Conservation (phyloP, 2,888 invertebrate genomes). For the Cephonodes hylas region DNA sequence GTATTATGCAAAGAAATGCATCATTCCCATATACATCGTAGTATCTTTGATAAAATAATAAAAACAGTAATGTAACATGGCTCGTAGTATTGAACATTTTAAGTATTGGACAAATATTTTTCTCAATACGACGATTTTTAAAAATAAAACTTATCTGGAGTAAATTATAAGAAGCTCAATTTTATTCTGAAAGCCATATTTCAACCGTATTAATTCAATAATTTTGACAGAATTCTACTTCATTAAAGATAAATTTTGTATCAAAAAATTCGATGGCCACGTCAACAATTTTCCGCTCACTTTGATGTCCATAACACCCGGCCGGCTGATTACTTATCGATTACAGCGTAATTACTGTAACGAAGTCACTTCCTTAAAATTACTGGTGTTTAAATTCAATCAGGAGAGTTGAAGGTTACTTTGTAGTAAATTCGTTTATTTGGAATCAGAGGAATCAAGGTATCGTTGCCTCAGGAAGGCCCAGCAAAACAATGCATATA, state of each 20-base stretch:
- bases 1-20: too few relatives aligned
- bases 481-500: too few relatives aligned
- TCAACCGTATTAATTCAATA: background rate
- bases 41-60: too few relatives aligned
- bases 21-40: too few relatives aligned
- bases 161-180: too few relatives aligned
- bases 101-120: too few relatives aligned
- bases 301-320: constrained; percentile 30
- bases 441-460: background rate
- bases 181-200: too few relatives aligned
- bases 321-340: constrained; percentile 21
- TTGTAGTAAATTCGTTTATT: background rate
- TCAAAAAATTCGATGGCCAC: background rate
- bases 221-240: background rate
- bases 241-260: background rate
- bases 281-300: constrained; percentile 23
- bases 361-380: constrained; percentile 49
- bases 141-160: too few relatives aligned
- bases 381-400: constrained; percentile 45
- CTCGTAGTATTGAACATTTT: too few relatives aligned
- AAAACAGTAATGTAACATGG: too few relatives aligned
- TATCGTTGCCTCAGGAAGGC: too few relatives aligned
- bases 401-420: constrained; percentile 20
- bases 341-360: constrained; percentile 36
- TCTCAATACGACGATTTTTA: too few relatives aligned